Conservation (phyloP, 2,113 vertebrate species). For the Phalacrocorax pelagicus region DNA sequence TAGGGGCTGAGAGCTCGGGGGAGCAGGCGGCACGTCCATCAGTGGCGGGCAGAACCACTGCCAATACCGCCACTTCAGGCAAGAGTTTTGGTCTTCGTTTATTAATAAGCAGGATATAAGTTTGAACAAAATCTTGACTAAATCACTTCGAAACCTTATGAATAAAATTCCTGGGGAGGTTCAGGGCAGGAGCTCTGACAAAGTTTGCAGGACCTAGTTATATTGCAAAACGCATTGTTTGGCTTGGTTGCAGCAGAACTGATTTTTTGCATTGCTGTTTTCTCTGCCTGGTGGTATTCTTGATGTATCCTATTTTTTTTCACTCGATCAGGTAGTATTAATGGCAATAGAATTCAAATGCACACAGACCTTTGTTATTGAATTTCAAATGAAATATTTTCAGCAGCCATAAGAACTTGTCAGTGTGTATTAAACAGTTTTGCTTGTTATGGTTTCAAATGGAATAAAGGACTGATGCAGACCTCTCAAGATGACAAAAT, state of each 20-base stretch:
- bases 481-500: background rate
- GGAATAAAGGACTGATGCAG: background rate
- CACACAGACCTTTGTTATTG: background rate
- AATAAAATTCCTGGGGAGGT: background rate
- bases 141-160: background rate
- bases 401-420: slow-evolving; percentile 6
- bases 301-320: background rate
- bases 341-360: background rate
- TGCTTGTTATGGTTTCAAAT: background rate
- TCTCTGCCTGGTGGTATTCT: background rate
- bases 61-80: background rate
- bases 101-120: background rate
- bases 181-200: background rate
- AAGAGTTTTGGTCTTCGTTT: background rate
- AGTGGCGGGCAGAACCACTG: background rate
- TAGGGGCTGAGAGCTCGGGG: background rate
- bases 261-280: background rate
- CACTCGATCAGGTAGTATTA: background rate
- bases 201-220: background rate
- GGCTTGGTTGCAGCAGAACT: background rate
- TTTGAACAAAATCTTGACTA: background rate
- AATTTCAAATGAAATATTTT: slow-evolving; percentile 30
- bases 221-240: background rate
- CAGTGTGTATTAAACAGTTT: slow-evolving; percentile 3
- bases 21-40: background rate